Percentiles rank a stretch among this genome's conserved stretches.
These are phyloP conservation scores for Polydrusus pterygomalis DNA, from an alignment of 2,888 invertebrate genomes.

Conservation along the genomic window DNA sequence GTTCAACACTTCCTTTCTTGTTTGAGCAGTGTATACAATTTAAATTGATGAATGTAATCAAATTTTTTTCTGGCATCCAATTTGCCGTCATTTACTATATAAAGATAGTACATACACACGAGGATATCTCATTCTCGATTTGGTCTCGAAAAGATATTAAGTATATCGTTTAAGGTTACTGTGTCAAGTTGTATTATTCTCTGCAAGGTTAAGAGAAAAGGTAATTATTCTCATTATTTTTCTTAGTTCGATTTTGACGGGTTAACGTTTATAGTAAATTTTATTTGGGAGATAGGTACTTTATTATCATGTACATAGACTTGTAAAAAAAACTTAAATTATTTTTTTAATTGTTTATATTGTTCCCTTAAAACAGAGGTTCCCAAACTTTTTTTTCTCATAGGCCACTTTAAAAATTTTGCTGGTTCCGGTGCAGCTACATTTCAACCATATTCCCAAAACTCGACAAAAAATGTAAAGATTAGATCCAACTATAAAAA, in stretches of 20 bases:
- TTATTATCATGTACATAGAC: no score
- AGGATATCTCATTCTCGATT: conserved; percentile 37
- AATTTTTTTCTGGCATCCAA: conserved; percentile 27
- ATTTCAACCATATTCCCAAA: no score
- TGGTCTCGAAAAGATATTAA: conserved; percentile 38
- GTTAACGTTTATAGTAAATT: no score
- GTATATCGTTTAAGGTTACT: conserved; percentile 38
- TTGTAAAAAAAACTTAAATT: no score
- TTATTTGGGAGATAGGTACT: no score
- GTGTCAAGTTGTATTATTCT: conserved; percentile 15
- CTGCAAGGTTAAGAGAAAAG: conserved; percentile 16
- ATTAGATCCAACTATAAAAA: no score
- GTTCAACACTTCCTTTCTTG: neutral
- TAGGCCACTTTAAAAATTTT: no score
- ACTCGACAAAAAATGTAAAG: no score
- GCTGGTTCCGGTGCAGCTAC: no score
- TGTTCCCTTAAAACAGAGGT: no score
- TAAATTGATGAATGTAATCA: conserved; percentile 39
- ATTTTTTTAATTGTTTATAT: no score
- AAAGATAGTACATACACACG: conserved; percentile 34
- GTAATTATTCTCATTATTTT: conserved; percentile 12
- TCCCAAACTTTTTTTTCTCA: no score
- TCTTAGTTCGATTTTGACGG: neutral
- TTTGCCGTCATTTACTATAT: conserved; percentile 42
- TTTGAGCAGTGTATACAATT: conserved; percentile 11